A percentile compares a stretch with the other conserved stretches of the same genome.
Conservation (phyloP, 2,797 vertebrate species). For the Gymnopithys bicolor region DNA sequence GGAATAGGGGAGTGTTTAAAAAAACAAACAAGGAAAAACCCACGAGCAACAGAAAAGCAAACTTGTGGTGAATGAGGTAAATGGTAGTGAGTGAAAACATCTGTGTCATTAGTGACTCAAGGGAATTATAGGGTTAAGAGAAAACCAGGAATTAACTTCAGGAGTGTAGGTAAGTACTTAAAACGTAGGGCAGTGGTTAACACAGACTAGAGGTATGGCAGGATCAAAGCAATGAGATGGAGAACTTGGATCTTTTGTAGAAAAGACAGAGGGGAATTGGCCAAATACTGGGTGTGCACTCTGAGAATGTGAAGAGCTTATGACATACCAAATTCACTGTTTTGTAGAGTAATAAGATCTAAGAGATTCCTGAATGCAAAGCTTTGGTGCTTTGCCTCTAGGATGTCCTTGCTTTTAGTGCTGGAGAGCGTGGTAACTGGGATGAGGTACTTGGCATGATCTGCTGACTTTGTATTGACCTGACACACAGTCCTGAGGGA, state of each 20-base stretch:
- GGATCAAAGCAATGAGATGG: neutral
- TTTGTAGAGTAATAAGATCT: neutral
- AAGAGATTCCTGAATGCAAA: neutral
- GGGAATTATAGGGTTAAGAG: neutral
- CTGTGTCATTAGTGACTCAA: neutral
- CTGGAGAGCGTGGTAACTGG: neutral
- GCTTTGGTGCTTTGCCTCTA: neutral
- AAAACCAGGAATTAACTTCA: neutral
- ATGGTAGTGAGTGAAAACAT: neutral
- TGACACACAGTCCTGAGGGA: neutral
- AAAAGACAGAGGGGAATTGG: neutral
- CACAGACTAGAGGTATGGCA: neutral
- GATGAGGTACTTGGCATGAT: neutral
- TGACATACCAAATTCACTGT: neutral
- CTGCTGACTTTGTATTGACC: neutral
- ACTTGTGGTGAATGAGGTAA: neutral
- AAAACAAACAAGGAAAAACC: neutral
- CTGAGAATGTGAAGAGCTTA: neutral
- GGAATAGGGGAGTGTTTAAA: neutral
- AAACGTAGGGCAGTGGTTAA: neutral
- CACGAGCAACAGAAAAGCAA: neutral
- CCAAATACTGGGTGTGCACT: neutral
- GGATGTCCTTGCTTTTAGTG: neutral
- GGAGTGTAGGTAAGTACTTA: neutral
- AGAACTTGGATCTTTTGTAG: neutral